Evolutionary conservation across 2,888 invertebrate species (phyloP).

Genomic region (Tanypteryx hageni): DNA sequence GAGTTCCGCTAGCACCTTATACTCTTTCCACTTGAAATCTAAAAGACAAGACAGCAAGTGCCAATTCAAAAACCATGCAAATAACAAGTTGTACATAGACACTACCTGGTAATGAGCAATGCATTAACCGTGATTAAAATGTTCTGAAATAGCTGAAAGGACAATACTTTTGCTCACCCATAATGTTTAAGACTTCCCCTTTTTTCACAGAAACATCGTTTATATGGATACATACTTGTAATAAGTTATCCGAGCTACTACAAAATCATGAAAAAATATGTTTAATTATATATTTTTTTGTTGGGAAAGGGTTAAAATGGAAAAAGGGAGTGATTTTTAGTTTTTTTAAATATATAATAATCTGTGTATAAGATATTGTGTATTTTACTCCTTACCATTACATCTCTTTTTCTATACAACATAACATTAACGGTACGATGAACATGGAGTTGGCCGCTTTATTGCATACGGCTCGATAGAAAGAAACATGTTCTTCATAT

Average conservation of each 20-base stretch:
- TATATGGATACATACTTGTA: constrained; percentile 57
- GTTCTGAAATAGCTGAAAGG: constrained; percentile 51
- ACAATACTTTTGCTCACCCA: constrained; percentile 41
- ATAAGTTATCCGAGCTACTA: constrained; percentile 61
- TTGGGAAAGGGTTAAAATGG: constrained; percentile 39
- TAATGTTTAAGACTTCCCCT: constrained; percentile 39
- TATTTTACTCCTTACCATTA: constrained; percentile 46
- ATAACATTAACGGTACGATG: constrained; percentile 56
- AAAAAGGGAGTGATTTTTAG: constrained; percentile 45
- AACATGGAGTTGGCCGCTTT: constrained; percentile 48
- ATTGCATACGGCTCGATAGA: constrained; percentile 40
- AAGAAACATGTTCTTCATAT: constrained; percentile 43
- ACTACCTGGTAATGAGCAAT: constrained; percentile 44
- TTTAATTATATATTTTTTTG: constrained; percentile 63
- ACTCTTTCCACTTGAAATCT: constrained; percentile 27
- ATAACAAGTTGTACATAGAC: constrained; percentile 50
- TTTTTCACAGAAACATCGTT: constrained; percentile 52
- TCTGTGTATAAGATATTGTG: constrained; percentile 51
- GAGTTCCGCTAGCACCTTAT: constrained; percentile 50
- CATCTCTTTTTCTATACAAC: constrained; percentile 51
- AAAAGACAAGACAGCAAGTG: constrained; percentile 43
- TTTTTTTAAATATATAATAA: constrained; percentile 61
- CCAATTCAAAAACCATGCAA: constrained; percentile 50
- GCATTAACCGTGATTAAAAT: constrained; percentile 27
- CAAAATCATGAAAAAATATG: constrained; percentile 64